Conservation (phyloP, 2,113 vertebrate species). For the Sakesphorus luctuosus region DNA sequence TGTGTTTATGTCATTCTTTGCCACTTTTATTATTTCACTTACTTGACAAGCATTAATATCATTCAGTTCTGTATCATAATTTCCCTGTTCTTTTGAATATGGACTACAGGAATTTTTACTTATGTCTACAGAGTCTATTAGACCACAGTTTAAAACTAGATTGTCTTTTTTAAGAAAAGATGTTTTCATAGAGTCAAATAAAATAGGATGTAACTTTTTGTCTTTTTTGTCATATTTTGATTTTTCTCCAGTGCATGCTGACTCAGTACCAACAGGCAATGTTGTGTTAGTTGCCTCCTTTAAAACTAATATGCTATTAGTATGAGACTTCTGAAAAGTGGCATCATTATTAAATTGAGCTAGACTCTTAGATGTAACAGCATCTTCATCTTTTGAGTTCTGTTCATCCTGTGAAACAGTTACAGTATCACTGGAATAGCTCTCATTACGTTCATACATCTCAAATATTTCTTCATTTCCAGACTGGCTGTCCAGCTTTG, state of each 20-base stretch:
- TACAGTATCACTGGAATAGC: background rate
- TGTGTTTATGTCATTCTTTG: background rate
- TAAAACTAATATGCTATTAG: background rate
- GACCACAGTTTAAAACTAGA: background rate
- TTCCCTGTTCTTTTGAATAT: conserved; percentile 25
- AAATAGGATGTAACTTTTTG: conserved; percentile 25
- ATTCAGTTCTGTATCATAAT: conserved; percentile 18
- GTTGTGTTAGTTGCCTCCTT: conserved; percentile 13
- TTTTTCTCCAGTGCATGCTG: conserved; percentile 22
- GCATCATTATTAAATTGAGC: conserved; percentile 1
- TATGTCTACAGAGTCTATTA: conserved; percentile 8
- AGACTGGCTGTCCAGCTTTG: conserved; percentile 23
- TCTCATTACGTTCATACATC: conserved; percentile 44
- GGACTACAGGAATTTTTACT: conserved; percentile 34
- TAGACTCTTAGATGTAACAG: conserved; percentile 33
- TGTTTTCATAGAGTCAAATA: conserved; percentile 52
- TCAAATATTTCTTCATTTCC: conserved; percentile 58
- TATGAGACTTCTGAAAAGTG: background rate
- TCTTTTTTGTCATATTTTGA: conserved; percentile 24
- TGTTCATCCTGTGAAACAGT: background rate
- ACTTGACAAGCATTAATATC: background rate
- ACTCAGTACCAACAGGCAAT: background rate
- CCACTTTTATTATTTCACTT: background rate
- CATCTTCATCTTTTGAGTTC: conserved; percentile 3
- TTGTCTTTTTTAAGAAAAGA: conserved; percentile 44